phyloP scores from a whole-genome alignment of 2,797 vertebrate species.

The Schizothorax lantsangensis region DNA sequence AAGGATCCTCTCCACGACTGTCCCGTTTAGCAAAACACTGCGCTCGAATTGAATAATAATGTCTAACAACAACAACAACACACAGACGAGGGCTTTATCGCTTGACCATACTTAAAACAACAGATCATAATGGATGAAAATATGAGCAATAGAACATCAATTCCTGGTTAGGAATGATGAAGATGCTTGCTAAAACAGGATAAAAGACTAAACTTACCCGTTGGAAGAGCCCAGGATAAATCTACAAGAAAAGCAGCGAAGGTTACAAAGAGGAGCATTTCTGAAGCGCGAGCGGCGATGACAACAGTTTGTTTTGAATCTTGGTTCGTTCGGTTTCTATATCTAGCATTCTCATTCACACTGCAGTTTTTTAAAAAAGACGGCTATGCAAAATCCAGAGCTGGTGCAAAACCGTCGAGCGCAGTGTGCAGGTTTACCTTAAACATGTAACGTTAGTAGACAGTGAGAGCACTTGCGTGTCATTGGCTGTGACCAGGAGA shows the following conservation, averaged over 20 bases:
- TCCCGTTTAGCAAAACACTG: constrained; percentile 59
- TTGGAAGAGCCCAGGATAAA: constrained; percentile 22
- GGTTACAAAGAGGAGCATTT: constrained; percentile 26
- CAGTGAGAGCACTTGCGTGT: not conserved
- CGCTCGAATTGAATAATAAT: constrained; percentile 68
- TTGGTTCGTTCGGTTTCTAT: not conserved
- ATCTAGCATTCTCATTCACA: not conserved
- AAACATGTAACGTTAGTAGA: not conserved
- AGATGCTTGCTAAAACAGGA: constrained; percentile 1
- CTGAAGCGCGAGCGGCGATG: not conserved
- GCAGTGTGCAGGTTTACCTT: not conserved
- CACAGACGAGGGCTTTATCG: not conserved
- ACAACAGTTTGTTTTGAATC: not conserved
- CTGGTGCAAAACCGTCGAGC: not conserved
- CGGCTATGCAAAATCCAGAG: not conserved
- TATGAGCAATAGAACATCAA: not conserved
- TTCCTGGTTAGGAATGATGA: not conserved
- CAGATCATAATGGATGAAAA: not conserved
- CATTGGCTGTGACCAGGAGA: constrained; percentile 15
- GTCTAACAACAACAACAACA: constrained; percentile 60
- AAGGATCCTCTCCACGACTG: constrained; percentile 60
- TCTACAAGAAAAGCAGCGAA: constrained; percentile 52
- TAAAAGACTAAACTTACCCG: constrained; percentile 71
- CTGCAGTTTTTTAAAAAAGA: not conserved
- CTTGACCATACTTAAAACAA: not conserved